Percentiles rank a stretch among this genome's conserved stretches.
These are phyloP conservation scores for Theonella swinhoei DNA, from an alignment of 37 sponge, comb jelly and placozoan species.

Conservation along the genomic window DNA sequence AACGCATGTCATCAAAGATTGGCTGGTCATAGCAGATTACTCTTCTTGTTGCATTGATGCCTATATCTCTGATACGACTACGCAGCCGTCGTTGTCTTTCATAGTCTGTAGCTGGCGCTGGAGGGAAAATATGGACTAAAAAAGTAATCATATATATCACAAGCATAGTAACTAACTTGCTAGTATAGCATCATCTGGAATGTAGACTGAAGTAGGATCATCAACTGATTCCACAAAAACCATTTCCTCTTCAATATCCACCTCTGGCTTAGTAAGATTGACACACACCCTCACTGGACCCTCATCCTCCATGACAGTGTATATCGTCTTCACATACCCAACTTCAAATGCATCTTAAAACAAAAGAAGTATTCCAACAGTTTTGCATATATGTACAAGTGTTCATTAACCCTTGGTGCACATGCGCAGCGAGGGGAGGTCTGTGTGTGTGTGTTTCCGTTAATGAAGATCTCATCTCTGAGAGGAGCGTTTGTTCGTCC, in stretches of 20 bases:
- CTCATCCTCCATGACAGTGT: slow-evolving; percentile 9
- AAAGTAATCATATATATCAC: not conserved
- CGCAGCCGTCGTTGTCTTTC: not conserved
- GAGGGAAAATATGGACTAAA: not conserved
- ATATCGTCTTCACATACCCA: not conserved
- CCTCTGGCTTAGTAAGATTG: not conserved
- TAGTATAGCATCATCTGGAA: not conserved
- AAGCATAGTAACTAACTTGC: not conserved
- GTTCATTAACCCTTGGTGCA: no score
- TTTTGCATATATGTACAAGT: no score
- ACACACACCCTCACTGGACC: slow-evolving; percentile 8
- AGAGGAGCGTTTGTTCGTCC: no score
- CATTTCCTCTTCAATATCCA: not conserved
- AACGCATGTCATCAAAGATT: not conserved
- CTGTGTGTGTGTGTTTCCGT: no score
- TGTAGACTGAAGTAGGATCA: not conserved
- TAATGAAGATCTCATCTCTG: no score
- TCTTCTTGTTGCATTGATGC: not conserved
- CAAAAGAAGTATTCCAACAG: no score
- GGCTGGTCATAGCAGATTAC: not conserved
- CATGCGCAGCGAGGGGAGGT: no score
- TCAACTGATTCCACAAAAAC: not conserved
- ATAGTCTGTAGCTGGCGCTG: not conserved
- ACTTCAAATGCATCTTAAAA: not conserved
- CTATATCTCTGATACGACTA: not conserved